Base-by-base conservation (phyloP, 2,797 vertebrate species). In the Strix occidentalis region DNA sequence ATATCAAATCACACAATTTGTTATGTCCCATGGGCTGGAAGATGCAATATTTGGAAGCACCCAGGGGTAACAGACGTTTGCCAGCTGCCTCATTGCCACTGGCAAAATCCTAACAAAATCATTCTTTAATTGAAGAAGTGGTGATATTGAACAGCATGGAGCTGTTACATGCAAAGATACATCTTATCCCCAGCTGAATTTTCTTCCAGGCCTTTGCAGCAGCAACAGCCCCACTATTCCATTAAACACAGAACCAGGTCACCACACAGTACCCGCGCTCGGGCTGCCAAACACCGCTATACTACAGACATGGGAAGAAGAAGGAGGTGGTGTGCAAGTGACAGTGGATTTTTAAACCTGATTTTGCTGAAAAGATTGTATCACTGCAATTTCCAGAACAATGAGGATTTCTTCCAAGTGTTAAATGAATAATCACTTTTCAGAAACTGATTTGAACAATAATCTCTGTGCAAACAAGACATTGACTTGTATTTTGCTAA, bases 381-480 rank as follows among this genome's bases (percentile, higher is more conserved):
- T 70, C 61, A 68, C 87, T 50, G 35, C 45, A 53, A 14, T 91
- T 93, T 96, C 57, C 74, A 89, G 64, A 96, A 90, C 43, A 77
- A 96, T 82, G 70, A 92, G 51, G 82, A 54, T 76, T 96, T 97
- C 25, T 96, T 97, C 78, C 84, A 90, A 37, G 84, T 91, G 84
- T 92, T 95, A 83, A 96, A 57, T 16, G 5, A 56, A 60, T 93
- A 96, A 97, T 97, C 97, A 93, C 80, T 91, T 97, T 96, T 77
- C 88, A 90, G 85, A 97, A 96, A 94, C 84, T 82, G 90, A 90
- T 82, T 92, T 95, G 93, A 94, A 94, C 76, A 91, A 94, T 92
- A 96, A 96, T 95, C 84, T 96, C 85, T 84, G 26, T 93, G 46
- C 96, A 97, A 97, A 96, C 75, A 98, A 96, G 90, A 79, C 21